Base-by-base conservation (phyloP, 2,888 invertebrate genomes). In the Anaspis maculata region DNA sequence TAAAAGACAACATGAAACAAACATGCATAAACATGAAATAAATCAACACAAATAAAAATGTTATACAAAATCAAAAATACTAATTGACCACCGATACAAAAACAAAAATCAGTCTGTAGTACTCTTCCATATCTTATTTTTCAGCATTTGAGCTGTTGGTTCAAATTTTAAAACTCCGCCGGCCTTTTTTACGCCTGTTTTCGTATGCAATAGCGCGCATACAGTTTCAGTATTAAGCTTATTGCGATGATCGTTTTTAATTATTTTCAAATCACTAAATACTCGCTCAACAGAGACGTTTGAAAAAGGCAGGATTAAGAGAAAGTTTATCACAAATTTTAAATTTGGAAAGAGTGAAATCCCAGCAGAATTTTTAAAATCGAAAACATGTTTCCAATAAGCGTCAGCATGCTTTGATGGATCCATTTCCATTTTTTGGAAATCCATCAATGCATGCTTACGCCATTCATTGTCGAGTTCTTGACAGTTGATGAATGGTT, bases 231-330 rank as follows among this genome's bases (percentile, higher is more conserved):
- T 38, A 14, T 23, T 33, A 13, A 46, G 27, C 29, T 41, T 38
- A 39, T 48, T 47, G 34, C 46, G 32, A 23, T 46, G 32, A 13
- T 35, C 34, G 9, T 27, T 44, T 41, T 42, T 45, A 2, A 42
- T 36, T 9, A 33, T 41, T 32, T 45, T 44, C 9, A 50, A 28
- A 23, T 32, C 29, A 27, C 47, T 50, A 28, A 49, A 46, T 10
- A 50, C 27, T 13, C 42, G 13, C 34, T 47, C 50, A 10, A 49
- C 46, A 13, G 26, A 38, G 12, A 36, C 48, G 36, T 50, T 48
- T 7, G 47, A 49, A 36, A 46, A 48, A 2, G 30, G 38, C 7
- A 34, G 13, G 4, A 37, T 16, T 14, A 34, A 13, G 11, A 37
- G 15, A 14, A 29, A 25, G 2, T 15, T 11, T 3, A 37, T 23